Percentiles rank a stretch among this genome's conserved stretches.
phyloP scores from a whole-genome alignment of 1,140 invertebrate species.

The Heliothis virescens region DNA sequence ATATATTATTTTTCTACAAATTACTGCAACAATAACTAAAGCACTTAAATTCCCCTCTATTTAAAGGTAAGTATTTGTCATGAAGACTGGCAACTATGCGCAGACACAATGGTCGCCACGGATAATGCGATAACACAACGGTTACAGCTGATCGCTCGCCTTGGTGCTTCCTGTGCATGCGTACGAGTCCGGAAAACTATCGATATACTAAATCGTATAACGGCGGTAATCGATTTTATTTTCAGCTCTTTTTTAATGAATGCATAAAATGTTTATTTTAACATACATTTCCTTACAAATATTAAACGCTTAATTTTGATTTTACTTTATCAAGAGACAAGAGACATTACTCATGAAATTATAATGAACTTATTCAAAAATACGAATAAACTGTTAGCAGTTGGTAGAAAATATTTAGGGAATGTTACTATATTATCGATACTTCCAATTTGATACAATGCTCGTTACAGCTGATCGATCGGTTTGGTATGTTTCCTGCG shows the following conservation, averaged over 20 bases:
- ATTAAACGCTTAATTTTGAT: too few species aligned
- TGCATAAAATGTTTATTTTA: not conserved
- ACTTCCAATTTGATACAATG: not conserved
- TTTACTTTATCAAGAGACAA: too few species aligned
- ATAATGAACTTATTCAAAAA: too few species aligned
- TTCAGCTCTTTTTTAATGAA: not conserved
- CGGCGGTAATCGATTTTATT: too few species aligned
- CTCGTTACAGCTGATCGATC: conserved; percentile 8
- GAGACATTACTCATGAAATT: too few species aligned
- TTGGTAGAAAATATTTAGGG: too few species aligned
- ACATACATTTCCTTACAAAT: not conserved
- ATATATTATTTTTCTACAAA: too few species aligned
- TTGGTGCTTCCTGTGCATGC: conserved; percentile 10
- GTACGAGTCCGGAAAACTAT: not conserved
- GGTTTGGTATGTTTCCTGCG: conserved; percentile 41
- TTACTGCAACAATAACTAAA: too few species aligned
- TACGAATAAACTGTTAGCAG: too few species aligned
- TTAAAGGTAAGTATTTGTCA: not conserved
- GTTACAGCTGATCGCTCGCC: conserved; percentile 24
- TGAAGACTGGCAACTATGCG: conserved; percentile 13
- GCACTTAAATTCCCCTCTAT: too few species aligned
- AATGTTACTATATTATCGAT: not conserved
- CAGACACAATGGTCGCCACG: conserved; percentile 46
- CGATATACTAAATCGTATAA: not conserved
- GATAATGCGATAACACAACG: conserved; percentile 49